Percentiles rank a stretch among this genome's conserved stretches.
These are phyloP conservation scores for Oreochromis grahami DNA, from an alignment of 2,797 vertebrate species.

Conservation along the genomic window DNA sequence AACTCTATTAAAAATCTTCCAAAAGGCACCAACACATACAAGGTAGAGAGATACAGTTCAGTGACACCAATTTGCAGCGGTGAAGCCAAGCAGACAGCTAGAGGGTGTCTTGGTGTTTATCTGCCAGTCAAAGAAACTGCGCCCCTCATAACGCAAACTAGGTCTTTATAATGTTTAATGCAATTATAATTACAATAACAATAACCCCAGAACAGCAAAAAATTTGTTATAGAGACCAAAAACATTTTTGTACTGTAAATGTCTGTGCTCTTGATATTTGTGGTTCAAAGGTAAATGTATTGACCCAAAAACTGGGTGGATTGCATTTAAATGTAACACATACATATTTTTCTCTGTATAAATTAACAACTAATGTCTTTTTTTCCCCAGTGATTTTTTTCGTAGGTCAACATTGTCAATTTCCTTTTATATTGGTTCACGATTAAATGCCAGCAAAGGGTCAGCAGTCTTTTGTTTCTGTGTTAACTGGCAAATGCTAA, in stretches of 20 bases:
- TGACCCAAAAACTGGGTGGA: too few relatives aligned
- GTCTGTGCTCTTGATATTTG: neutral
- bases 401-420: neutral
- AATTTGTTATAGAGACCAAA: neutral
- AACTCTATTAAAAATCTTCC: neutral
- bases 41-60: neutral
- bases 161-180: neutral
- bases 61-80: neutral
- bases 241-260: neutral
- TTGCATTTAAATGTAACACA: neutral
- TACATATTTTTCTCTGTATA: too few relatives aligned
- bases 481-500: neutral
- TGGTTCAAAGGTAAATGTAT: neutral
- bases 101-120: neutral
- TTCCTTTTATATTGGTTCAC: neutral
- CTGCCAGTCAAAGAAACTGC: neutral
- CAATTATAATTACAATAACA: neutral
- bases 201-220: rapidly evolving
- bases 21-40: neutral
- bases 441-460: neutral
- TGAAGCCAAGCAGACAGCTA: neutral
- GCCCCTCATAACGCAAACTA: rapidly evolving
- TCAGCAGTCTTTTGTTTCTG: neutral
- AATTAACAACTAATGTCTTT: neutral
- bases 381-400: neutral